Conservation (phyloP, 2,888 invertebrate species). For the Ochropleura plecta region DNA sequence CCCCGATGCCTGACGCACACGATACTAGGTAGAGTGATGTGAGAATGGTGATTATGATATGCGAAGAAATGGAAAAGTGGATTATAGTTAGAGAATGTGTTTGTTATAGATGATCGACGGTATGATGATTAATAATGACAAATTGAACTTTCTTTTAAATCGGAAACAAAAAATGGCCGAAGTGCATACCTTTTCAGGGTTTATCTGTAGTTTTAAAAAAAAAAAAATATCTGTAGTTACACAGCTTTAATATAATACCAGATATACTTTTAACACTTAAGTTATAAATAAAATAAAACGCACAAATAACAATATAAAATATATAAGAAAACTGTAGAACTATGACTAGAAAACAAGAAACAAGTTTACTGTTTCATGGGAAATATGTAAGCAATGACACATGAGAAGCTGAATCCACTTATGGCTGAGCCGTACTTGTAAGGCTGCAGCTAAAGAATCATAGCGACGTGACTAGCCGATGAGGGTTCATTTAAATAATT, state of each 20-base stretch:
- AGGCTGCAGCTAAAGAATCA: conserved; percentile 14
- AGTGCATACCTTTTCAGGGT: not conserved
- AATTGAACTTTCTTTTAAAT: not conserved
- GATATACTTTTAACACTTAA: not conserved
- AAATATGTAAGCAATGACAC: conserved; percentile 1
- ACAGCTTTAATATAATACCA: not conserved
- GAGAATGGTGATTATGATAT: conserved; percentile 30
- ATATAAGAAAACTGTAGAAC: not conserved
- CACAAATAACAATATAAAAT: not conserved
- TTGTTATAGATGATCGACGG: not conserved
- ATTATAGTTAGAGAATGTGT: not conserved
- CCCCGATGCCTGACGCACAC: conserved; percentile 83
- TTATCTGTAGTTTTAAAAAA: not conserved
- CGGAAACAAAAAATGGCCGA: not conserved
- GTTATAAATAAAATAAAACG: not conserved
- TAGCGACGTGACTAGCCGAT: not conserved
- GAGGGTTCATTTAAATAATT: not conserved
- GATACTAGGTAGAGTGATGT: conserved; percentile 55
- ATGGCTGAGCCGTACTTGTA: conserved; percentile 33
- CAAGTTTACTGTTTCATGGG: not conserved
- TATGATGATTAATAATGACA: not conserved
- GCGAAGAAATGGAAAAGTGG: not conserved
- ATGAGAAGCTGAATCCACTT: conserved; percentile 42
- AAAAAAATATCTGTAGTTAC: not conserved
- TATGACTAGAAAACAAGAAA: not conserved